phyloP scores from a whole-genome alignment of 1,140 invertebrate genomes.

The Gonioctena quinquepunctata region DNA sequence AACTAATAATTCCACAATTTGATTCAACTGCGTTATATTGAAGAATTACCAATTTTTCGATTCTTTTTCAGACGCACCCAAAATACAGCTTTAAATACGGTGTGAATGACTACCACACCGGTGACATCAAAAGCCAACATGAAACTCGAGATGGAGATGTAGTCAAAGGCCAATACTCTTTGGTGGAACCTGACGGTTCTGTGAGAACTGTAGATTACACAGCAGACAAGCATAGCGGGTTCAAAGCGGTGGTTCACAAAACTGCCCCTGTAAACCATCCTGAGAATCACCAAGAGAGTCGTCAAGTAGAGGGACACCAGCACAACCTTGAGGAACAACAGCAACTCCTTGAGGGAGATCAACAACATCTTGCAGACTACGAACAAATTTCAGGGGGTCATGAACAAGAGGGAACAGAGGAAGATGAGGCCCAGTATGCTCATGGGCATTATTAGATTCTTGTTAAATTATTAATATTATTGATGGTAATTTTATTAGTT shows the following conservation, averaged over 20 bases:
- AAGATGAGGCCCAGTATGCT: not conserved
- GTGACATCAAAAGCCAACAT: slow-evolving; percentile 69
- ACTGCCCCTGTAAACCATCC: not conserved
- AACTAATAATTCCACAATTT: no score
- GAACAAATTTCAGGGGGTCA: not conserved
- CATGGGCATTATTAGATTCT: not conserved
- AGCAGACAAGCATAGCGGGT: slow-evolving; percentile 35
- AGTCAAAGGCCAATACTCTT: slow-evolving; percentile 67
- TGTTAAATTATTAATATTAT: no score
- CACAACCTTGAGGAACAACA: not conserved
- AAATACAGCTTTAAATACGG: slow-evolving; percentile 69
- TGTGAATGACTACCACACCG: slow-evolving; percentile 67
- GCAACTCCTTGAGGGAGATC: not conserved
- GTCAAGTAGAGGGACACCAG: not conserved
- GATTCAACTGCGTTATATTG: not conserved
- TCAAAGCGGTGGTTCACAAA: slow-evolving; percentile 61
- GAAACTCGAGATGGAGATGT: slow-evolving; percentile 69
- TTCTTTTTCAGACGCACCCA: slow-evolving; percentile 60
- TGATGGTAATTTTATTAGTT: no score
- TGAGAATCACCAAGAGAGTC: not conserved
- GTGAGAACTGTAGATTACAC: slow-evolving; percentile 61
- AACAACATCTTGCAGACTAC: not conserved
- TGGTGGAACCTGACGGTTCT: slow-evolving; percentile 67
- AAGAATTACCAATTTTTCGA: not conserved
- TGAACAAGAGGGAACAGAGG: not conserved